These are phyloP conservation scores for Mythimna vitellina DNA, from an alignment of 2,888 invertebrate species.

Conservation along the genomic window DNA sequence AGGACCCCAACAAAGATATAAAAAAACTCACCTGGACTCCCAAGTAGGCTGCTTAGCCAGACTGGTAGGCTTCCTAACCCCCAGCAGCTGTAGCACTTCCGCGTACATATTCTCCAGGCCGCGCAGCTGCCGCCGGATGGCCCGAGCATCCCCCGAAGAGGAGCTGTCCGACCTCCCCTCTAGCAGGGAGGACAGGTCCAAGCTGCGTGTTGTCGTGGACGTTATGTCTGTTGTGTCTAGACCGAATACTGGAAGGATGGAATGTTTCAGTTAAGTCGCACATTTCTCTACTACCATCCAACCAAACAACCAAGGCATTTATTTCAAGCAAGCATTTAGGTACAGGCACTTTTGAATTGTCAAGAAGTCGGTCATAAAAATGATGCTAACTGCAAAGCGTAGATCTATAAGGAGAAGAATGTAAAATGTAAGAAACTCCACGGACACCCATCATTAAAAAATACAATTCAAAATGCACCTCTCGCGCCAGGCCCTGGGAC, in stretches of 20 bases:
- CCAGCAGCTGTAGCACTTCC: slow-evolving; percentile 92
- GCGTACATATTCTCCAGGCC: slow-evolving; percentile 97
- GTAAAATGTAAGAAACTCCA: too few species aligned
- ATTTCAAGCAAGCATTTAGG: too few species aligned
- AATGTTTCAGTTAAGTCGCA: not conserved
- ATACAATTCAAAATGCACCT: too few species aligned
- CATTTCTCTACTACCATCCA: too few species aligned
- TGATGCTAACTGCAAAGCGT: too few species aligned
- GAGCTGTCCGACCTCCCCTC: slow-evolving; percentile 94
- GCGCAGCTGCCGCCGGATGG: slow-evolving; percentile 95
- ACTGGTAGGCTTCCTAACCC: slow-evolving; percentile 78
- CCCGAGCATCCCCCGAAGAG: slow-evolving; percentile 94
- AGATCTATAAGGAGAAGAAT: too few species aligned
- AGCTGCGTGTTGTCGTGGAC: slow-evolving; percentile 94
- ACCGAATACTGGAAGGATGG: slow-evolving; percentile 91
- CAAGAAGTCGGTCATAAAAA: too few species aligned
- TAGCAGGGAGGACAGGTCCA: slow-evolving; percentile 94
- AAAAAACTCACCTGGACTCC: slow-evolving; percentile 72
- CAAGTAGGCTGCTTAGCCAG: slow-evolving; percentile 75
- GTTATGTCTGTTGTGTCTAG: slow-evolving; percentile 94
- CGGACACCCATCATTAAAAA: too few species aligned
- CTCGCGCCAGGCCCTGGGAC: too few species aligned
- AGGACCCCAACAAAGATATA: too few species aligned
- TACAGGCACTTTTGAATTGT: too few species aligned
- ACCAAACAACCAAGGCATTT: too few species aligned